phyloP scores from a whole-genome alignment of 2,113 vertebrate genomes.

The Carassius carassius region DNA sequence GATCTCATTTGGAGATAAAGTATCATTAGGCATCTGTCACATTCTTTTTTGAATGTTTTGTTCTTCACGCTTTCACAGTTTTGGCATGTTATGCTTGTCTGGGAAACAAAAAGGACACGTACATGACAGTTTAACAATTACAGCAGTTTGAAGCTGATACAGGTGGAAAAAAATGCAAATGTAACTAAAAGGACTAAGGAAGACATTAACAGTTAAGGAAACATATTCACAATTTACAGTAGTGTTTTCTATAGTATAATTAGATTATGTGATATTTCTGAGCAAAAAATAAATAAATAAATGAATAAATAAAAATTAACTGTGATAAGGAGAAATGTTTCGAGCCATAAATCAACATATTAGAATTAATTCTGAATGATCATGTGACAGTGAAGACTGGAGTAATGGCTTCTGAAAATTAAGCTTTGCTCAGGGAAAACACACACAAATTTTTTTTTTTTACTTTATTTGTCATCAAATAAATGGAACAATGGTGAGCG shows the following conservation, averaged over 20 bases:
- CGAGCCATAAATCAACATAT: no score
- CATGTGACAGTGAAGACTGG: no score
- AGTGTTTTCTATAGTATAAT: background rate
- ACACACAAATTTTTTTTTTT: background rate
- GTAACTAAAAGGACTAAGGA: background rate
- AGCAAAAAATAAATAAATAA: no score
- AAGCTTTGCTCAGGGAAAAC: background rate
- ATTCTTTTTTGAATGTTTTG: background rate
- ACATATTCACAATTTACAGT: background rate
- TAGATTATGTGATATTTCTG: background rate
- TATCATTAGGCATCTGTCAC: background rate
- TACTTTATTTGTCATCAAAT: background rate
- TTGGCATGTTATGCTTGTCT: background rate
- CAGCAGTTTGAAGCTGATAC: background rate
- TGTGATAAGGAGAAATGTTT: no score
- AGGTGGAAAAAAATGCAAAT: background rate
- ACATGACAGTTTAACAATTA: background rate
- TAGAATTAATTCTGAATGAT: no score
- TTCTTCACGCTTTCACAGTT: background rate
- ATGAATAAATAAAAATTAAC: no score
- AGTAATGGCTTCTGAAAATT: background rate
- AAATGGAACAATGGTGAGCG: background rate
- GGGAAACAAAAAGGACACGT: background rate
- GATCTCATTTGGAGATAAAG: constrained; percentile 2
- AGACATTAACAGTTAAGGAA: background rate